Evolutionary conservation across 2,888 invertebrate genomes (phyloP), one percentile per base, ranked within the genome.

Genomic region (Chesias legatella): DNA sequence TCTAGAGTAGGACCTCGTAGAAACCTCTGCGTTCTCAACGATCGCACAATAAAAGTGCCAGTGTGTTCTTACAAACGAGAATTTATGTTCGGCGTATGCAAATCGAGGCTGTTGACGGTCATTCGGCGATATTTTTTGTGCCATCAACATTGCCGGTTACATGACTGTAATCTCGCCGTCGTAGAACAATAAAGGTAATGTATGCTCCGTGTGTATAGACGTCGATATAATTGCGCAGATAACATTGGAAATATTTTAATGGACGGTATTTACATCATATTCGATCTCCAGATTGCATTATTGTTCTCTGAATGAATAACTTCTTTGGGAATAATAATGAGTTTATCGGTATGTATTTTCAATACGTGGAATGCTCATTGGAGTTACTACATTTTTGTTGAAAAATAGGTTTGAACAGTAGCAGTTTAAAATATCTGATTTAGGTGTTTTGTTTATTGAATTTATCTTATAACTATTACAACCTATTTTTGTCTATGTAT

Each of bases 41-140:
- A 71, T 73, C 72, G 71, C 70, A 84, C 83, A 84, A 84, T 88
- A 88, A 86, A 86, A 86, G 80, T 84, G 84, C 80, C 82, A 83
- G 73, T 71, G 71, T 73, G 81, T 82, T 81, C 84, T 80, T 86
- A 82, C 85, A 85, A 86, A 86, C 85, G 82, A 85, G 85, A 82
- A 88, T 86, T 86, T 85, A 88, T 83, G 83, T 75, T 72, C 73
- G 59, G 63, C 69, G 66, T 80, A 86, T 88, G 88, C 72, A 84
- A 88, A 88, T 88, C 73, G 76, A 67, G 69, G 60, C 64, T 66
- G 72, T 73, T 67, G 75, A 63, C 71, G 70, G 65, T 70, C 68
- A 67, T 63, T 61, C 65, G 57, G 56, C 42, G 51, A 50, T 58
- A 58, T 69, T 69, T 71, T 66, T 73, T 63, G 50, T 55, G 56